Conservation (phyloP, 2,113 vertebrate genomes). For the Syrmaticus mikado region DNA sequence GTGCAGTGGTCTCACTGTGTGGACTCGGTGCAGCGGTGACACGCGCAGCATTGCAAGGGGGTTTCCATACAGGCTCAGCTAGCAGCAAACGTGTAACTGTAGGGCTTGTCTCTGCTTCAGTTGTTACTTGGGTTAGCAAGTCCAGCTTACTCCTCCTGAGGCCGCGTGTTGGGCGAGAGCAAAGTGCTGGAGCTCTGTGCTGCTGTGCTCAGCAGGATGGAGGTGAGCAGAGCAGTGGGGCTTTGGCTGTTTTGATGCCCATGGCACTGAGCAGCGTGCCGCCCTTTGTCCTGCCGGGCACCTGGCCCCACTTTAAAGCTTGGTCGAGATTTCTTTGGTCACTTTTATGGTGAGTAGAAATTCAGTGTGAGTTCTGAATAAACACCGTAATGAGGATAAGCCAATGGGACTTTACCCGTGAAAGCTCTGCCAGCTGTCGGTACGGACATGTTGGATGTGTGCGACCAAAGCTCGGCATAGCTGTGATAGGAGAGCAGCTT, state of each 20-base stretch:
- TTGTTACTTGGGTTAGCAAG: background rate
- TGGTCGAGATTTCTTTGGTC: background rate
- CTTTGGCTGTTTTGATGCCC: background rate
- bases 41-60: background rate
- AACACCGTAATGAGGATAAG: background rate
- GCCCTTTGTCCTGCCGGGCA: background rate
- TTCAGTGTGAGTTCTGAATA: background rate
- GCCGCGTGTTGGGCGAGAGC: background rate
- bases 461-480: background rate
- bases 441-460: fast-evolving
- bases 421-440: background rate
- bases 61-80: background rate
- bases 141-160: background rate
- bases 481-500: background rate
- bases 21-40: background rate
- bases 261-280: background rate
- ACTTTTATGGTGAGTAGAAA: background rate
- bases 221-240: background rate
- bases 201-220: background rate
- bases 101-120: background rate
- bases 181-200: background rate
- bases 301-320: background rate
- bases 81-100: background rate
- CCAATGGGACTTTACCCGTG: background rate
- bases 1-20: background rate